A percentile compares a stretch with the other conserved stretches of the same genome.
Evolutionary conservation across 2,113 vertebrate genomes (phyloP).

Genomic region (Hippocampus abdominalis): DNA sequence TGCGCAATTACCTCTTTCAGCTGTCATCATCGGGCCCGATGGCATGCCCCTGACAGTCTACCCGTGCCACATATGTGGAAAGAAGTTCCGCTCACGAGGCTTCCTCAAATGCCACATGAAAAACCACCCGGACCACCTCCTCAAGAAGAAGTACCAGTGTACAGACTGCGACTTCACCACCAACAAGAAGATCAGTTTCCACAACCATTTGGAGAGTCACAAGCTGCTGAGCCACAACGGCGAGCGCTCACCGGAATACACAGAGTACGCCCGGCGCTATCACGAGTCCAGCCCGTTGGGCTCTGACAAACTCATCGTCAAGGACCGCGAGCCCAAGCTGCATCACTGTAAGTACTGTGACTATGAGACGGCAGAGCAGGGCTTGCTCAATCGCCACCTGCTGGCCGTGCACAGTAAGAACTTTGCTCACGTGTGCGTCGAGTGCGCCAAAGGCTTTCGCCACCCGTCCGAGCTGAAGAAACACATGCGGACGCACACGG

Average conservation of each 20-base stretch:
- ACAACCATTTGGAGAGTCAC: conserved; percentile 98
- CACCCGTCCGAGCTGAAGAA: conserved; percentile 99
- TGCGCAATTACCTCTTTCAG: conserved; percentile 62
- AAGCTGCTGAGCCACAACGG: conserved; percentile 79
- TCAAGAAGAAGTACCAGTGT: conserved; percentile 98
- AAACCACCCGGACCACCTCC: conserved; percentile 96
- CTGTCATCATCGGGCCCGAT: conserved; percentile 97
- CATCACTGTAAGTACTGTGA: conserved; percentile 99
- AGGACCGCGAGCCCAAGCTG: conserved; percentile 92
- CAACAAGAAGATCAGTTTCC: conserved; percentile 98
- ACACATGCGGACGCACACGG: conserved; percentile 98
- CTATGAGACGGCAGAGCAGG: conserved; percentile 96
- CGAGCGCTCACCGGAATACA: conserved; percentile 78
- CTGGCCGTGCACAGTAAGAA: conserved; percentile 96
- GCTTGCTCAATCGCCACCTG: conserved; percentile 92
- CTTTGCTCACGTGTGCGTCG: conserved; percentile 96
- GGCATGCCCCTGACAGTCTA: conserved; percentile 97
- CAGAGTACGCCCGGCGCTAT: conserved; percentile 91
- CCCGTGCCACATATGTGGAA: conserved; percentile 97
- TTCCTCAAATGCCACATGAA: conserved; percentile 99
- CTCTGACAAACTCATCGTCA: conserved; percentile 95
- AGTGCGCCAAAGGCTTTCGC: conserved; percentile 97
- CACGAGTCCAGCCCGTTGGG: conserved; percentile 91
- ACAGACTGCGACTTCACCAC: conserved; percentile 99
- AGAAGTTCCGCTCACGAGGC: conserved; percentile 97